A percentile compares a stretch with the other conserved stretches of the same genome.
Evolutionary conservation across 2,113 vertebrate species (phyloP).

Genomic region (Pycnonotus jocosus): DNA sequence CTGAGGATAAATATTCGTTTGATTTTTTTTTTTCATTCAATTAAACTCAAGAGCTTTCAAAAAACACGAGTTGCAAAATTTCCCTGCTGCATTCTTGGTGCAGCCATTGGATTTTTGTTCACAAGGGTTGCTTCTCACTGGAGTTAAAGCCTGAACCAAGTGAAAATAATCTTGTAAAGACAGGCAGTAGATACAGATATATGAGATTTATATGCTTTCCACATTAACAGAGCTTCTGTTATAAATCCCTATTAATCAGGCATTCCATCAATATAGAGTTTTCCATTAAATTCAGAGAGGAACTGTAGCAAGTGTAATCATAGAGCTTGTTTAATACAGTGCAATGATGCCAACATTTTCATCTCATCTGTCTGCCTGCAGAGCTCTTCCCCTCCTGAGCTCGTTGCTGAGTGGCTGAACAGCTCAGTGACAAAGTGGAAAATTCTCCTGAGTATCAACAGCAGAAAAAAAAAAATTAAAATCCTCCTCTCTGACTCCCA

Average conservation of each 20-base stretch:
- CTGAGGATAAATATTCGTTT: neutral
- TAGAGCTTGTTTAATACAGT: slow-evolving; percentile 36
- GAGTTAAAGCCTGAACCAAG: neutral
- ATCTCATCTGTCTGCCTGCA: slow-evolving; percentile 19
- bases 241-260: slow-evolving; percentile 56
- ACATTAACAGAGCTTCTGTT: slow-evolving; percentile 41
- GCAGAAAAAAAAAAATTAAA: neutral
- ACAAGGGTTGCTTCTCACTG: neutral
- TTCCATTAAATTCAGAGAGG: slow-evolving; percentile 47
- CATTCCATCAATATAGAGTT: slow-evolving; percentile 38
- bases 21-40: neutral
- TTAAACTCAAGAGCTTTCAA: neutral
- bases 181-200: neutral
- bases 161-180: slow-evolving; percentile 3
- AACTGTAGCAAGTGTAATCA: slow-evolving; percentile 17
- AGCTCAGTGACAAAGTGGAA: slow-evolving; percentile 8
- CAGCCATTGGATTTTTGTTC: neutral
- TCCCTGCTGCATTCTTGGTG: neutral
- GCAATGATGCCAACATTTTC: slow-evolving; percentile 27
- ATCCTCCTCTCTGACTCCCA: neutral
- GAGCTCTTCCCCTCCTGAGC: neutral
- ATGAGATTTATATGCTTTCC: slow-evolving; percentile 10
- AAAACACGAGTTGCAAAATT: neutral
- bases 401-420: neutral
- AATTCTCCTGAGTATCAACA: neutral